These are phyloP conservation scores for Formica selysi DNA, from an alignment of 1,140 invertebrate genomes.

Conservation along the genomic window DNA sequence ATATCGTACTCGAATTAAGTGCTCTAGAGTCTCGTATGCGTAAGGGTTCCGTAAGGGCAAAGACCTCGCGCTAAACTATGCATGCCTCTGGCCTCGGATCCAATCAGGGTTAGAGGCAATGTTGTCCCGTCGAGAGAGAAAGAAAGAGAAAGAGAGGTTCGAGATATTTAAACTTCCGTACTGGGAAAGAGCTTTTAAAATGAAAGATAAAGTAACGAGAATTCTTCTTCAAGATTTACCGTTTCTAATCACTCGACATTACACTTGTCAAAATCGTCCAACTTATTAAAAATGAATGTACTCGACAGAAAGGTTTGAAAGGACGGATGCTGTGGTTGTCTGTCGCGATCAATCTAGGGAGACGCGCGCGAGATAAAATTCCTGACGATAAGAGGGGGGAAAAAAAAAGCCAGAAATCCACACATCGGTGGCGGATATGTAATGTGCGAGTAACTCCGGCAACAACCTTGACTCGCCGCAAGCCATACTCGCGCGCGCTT, in stretches of 20 bases:
- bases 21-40: constrained; percentile 21
- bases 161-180: constrained; percentile 44
- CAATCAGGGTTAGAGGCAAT: constrained; percentile 28
- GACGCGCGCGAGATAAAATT: constrained; percentile 32
- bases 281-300: background rate
- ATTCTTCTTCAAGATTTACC: too few relatives aligned
- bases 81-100: constrained; percentile 59
- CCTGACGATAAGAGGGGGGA: background rate
- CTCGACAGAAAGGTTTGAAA: background rate
- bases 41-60: constrained; percentile 56
- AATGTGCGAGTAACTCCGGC: constrained; percentile 59
- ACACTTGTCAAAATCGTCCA: background rate
- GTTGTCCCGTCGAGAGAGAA: background rate
- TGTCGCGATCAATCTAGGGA: constrained; percentile 25
- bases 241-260: background rate
- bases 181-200: background rate
- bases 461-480: constrained; percentile 81
- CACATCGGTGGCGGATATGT: constrained; percentile 58
- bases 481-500: constrained; percentile 76
- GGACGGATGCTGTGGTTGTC: background rate
- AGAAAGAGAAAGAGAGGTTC: too few relatives aligned
- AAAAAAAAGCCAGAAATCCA: background rate
- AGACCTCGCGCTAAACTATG: constrained; percentile 61
- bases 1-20: constrained; percentile 51
- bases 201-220: background rate